These are phyloP conservation scores for Aratinga solstitialis DNA, from an alignment of 2,797 vertebrate genomes.

Conservation along the genomic window DNA sequence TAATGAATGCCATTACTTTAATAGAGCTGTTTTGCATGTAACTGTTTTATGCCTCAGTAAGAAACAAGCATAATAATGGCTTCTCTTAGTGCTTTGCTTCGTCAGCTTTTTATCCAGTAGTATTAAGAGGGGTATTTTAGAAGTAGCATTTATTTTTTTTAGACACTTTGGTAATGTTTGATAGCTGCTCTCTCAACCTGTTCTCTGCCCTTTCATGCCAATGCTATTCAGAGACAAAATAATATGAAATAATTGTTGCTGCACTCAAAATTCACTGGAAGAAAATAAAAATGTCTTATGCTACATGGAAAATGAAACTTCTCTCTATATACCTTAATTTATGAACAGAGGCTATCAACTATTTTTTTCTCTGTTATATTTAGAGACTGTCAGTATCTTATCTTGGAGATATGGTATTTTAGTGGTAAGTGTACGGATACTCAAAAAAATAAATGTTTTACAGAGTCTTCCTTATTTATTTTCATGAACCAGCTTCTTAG, in stretches of 20 bases:
- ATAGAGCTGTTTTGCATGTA: constrained; percentile 36
- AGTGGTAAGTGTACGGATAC: neutral
- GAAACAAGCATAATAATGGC: constrained; percentile 37
- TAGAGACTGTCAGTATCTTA: neutral
- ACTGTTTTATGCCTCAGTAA: constrained; percentile 48
- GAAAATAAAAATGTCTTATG: neutral
- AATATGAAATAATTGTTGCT: neutral
- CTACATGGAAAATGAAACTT: neutral
- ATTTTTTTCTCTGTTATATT: neutral
- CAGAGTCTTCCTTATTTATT: neutral
- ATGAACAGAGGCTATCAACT: neutral
- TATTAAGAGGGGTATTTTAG: constrained; percentile 6
- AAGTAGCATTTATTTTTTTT: constrained; percentile 36
- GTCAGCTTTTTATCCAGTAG: neutral
- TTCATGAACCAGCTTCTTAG: neutral
- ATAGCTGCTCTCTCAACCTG: neutral
- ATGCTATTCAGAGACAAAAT: neutral
- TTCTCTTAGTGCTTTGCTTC: neutral
- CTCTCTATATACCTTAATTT: neutral
- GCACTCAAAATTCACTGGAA: neutral
- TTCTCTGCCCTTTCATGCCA: neutral
- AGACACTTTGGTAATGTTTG: neutral
- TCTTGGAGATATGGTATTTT: neutral
- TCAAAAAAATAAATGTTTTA: neutral
- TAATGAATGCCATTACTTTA: constrained; percentile 9